Evolutionary conservation across 2,113 vertebrate genomes (phyloP), one percentile per base, ranked within the genome.

Genomic region (Lepisosteus oculatus): DNA sequence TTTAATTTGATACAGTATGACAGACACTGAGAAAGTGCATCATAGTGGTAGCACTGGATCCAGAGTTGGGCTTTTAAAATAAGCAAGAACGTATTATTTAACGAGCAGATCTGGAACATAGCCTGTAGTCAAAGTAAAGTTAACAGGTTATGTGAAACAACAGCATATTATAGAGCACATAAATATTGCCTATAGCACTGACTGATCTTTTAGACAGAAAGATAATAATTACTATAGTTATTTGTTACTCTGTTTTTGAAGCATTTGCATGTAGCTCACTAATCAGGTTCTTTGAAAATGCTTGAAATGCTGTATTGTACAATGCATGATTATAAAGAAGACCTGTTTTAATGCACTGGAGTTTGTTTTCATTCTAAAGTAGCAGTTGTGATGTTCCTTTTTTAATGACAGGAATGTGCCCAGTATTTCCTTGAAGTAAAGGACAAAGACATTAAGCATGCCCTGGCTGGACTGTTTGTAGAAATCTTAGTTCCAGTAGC

Each of bases 391-490:
- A 72, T 76, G 70, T 54, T 78, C 61, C 81, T 45, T 72, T 82
- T 14, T 75, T 83, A 65, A 73, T 61, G 59, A 44, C 56, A 96
- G 94, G 94, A 95, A 83, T 98, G 93, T 74, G 94, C 94, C 65
- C 94, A 95, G 77, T 93, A 94, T 83, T 93, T 93, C 84, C 92
- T n/a, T 77, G 97, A 99, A 90, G 96, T 99, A 73, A 99, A 99
- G 90, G 97, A 99, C 85, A 98, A 99, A 91, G 97, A 99, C 78
- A 95, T 99, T 80, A 99, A 97, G 80, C 97, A 99, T 72, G 96
- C 97, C 74, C 89, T 99, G 81, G 96, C 97, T 5, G 97, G 97
- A 73, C 93, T 99, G 69, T 99, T 99, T 85, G 97, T 99, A 82
- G 97, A 99, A 89, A 97, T 99, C 85, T 92, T 99, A 71, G 95